Evolutionary conservation across 2,797 vertebrate genomes (phyloP), one percentile per base, ranked within the genome.

Genomic region (Aplochiton taeniatus): DNA sequence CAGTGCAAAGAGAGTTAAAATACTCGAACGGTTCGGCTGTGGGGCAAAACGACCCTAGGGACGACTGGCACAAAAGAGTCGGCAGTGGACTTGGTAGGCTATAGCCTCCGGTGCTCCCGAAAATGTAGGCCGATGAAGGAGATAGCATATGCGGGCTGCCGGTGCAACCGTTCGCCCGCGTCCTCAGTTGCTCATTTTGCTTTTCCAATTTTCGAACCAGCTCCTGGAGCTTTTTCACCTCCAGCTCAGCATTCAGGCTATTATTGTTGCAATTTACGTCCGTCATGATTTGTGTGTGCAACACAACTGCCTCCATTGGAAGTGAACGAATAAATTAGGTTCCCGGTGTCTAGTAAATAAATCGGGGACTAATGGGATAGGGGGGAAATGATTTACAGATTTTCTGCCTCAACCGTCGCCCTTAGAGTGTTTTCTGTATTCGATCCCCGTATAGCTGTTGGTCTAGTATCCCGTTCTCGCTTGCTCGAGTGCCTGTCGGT

Each of bases 151-250:
- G 84, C 48, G 88, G 81, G 66, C 77, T 76, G 61, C 74, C 73
- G 42, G 65, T 44, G 68, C 87, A 55, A 66, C 85, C 77, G 47
- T 83, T 87, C 17, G 93, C 90, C 20, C 93, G 90, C 74, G 86
- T 95, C 70, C 94, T 87, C 51, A 96, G 89, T 91, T 95, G 94
- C 85, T 95, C 93, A 78, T 96, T 96, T 81, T 97, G 95, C 79
- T 89, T 89, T 90, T 96, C 95, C 87, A 97, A 92, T 65, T 93
- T 96, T 55, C 94, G 90, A 52, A 97, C 95, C 78, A 97, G 93
- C 88, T 96, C 93, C 90, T 96, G 95, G 80, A 97, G 94, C 91
- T 95, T 97, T 90, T 92, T 94, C 88, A 96, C 94, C 92, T 97
- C 95, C 89, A 95, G 86, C 89, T 96, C 94, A 1, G 94, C 94